Percentiles rank a stretch among this genome's conserved stretches.
Evolutionary conservation across 2,113 vertebrate species (phyloP).

Genomic region (Saccopteryx bilineata): DNA sequence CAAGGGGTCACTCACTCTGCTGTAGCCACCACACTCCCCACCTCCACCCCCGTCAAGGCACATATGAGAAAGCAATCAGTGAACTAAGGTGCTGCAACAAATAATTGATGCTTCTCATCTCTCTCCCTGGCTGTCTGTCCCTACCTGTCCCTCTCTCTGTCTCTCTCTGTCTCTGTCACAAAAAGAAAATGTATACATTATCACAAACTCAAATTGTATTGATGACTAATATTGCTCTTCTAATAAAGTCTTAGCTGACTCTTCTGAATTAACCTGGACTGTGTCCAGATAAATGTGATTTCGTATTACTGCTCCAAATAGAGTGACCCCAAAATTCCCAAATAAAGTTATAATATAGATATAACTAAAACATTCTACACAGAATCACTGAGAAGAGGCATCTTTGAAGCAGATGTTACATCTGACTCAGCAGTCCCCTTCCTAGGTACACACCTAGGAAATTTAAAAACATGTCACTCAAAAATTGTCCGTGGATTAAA

Average conservation of each 20-base stretch:
- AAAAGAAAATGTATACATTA: background rate
- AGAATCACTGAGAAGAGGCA: background rate
- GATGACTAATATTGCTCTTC: background rate
- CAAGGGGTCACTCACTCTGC: too few relatives aligned
- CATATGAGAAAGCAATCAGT: too few relatives aligned
- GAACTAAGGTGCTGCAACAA: too few relatives aligned
- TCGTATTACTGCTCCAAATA: background rate
- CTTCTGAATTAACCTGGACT: background rate
- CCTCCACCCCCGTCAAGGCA: too few relatives aligned
- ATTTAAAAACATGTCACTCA: background rate
- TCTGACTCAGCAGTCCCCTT: background rate
- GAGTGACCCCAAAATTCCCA: background rate
- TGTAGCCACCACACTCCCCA: too few relatives aligned
- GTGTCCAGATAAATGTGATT: background rate
- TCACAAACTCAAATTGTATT: background rate
- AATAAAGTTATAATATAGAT: background rate
- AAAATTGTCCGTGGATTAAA: background rate
- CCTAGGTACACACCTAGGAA: background rate
- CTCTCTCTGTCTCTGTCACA: too few relatives aligned
- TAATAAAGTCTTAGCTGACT: background rate
- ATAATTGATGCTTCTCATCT: too few relatives aligned
- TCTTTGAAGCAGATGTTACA: background rate
- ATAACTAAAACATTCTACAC: background rate
- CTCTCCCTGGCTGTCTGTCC: too few relatives aligned
- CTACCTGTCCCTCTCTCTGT: too few relatives aligned